Percentiles rank a stretch among this genome's conserved stretches.
These are phyloP conservation scores for Adrianichthys oophorus DNA, from an alignment of 2,797 vertebrate genomes.

Conservation along the genomic window DNA sequence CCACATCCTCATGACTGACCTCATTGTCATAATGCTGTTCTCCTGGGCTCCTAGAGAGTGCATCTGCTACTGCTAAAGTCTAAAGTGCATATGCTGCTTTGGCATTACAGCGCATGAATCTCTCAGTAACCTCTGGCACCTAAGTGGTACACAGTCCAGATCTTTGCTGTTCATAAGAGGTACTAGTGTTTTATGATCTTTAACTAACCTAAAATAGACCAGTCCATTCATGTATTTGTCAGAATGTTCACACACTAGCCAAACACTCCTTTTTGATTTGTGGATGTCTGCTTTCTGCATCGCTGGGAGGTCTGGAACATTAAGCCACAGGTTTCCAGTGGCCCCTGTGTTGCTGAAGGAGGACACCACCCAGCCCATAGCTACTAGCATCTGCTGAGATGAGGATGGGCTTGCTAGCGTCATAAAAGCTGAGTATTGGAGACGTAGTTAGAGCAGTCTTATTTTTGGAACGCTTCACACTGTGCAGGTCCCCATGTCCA, in stretches of 20 bases:
- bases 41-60: background rate
- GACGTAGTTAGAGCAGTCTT: background rate
- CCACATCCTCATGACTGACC: too few species aligned
- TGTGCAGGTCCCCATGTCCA: background rate
- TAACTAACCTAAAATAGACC: background rate
- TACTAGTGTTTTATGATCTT: slow-evolving; percentile 9
- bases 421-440: background rate
- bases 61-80: slow-evolving; percentile 2
- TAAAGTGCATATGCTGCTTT: slow-evolving; percentile 16
- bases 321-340: background rate
- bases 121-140: slow-evolving; percentile 14
- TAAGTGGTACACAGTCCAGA: too few species aligned
- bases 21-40: background rate
- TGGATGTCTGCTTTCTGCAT: background rate
- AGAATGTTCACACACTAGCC: slow-evolving; percentile 3
- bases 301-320: background rate
- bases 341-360: background rate
- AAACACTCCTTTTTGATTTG: slow-evolving; percentile 12
- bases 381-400: slow-evolving; percentile 3
- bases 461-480: background rate
- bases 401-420: too few species aligned
- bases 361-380: background rate
- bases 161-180: background rate
- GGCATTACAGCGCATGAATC: slow-evolving; percentile 9
- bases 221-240: slow-evolving; percentile 1